Evolutionary conservation across 37 sponge, comb jelly and placozoan species (phyloP).

Genomic region (Halisarca cf. caerulea): DNA sequence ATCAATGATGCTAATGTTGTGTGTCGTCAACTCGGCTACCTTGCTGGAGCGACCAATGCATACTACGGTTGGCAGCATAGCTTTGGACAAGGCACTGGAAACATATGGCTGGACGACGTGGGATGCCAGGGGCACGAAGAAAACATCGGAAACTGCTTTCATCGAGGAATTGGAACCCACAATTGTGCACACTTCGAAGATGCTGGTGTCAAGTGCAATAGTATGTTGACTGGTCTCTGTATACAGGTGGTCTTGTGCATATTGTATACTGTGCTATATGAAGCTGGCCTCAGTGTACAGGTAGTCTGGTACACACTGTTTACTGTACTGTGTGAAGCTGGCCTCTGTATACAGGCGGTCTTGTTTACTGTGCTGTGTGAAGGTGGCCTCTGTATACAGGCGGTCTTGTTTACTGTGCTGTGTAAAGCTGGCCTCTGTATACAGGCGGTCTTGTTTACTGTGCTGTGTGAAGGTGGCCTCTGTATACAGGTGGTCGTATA

Average conservation of each 20-base stretch:
- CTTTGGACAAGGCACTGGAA: conserved; percentile 46
- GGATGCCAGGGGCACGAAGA: conserved; percentile 29
- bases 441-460: too few relatives aligned
- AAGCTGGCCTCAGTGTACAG: too few relatives aligned
- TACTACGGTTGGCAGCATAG: not conserved
- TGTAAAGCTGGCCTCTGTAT: too few relatives aligned
- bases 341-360: not conserved
- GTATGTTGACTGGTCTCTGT: conserved; percentile 8
- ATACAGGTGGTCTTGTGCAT: too few relatives aligned
- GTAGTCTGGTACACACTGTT: not conserved
- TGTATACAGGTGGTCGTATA: too few relatives aligned
- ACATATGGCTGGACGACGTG: conserved; percentile 42
- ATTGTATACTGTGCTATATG: too few relatives aligned
- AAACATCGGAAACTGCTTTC: not conserved
- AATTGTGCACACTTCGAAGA: conserved; percentile 26
- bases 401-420: too few relatives aligned
- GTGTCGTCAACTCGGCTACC: conserved; percentile 41
- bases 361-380: not conserved
- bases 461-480: too few relatives aligned
- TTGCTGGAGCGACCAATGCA: not conserved
- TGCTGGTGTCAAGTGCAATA: conserved; percentile 40
- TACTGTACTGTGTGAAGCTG: not conserved
- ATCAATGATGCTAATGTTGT: conserved; percentile 43
- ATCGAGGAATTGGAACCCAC: conserved; percentile 27
- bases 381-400: too few relatives aligned